phyloP scores from a whole-genome alignment of 1,140 invertebrate species.

The Adelges cooleyi region DNA sequence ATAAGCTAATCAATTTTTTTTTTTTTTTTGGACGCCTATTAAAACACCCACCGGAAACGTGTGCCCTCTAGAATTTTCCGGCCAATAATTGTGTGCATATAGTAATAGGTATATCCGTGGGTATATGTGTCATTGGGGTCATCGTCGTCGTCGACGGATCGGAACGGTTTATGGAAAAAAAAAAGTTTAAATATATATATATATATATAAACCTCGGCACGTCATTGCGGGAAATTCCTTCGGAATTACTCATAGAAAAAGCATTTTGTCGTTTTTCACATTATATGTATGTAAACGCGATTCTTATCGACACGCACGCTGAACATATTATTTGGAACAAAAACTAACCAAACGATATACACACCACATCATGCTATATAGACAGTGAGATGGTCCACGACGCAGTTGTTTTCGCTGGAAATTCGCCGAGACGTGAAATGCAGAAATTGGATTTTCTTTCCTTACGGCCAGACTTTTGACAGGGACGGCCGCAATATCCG shows the following conservation, averaged over 20 bases:
- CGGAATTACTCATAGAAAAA: slow-evolving; percentile 7
- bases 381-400: no score
- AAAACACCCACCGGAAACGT: no score
- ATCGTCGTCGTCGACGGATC: not conserved
- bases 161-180: not conserved
- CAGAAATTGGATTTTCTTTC: not conserved
- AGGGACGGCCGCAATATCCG: slow-evolving; percentile 4
- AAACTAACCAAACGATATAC: no score
- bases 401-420: not conserved
- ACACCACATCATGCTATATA: no score
- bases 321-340: not conserved
- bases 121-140: slow-evolving; percentile 20
- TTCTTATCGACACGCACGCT: not conserved
- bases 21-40: no score
- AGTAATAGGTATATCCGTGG: no score
- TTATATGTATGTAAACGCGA: not conserved
- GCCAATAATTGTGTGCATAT: no score
- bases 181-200: no score
- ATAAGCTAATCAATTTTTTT: no score
- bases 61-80: not conserved
- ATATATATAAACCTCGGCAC: no score
- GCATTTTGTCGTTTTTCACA: not conserved
- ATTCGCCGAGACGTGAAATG: not conserved
- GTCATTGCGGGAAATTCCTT: not conserved
- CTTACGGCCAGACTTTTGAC: not conserved